Percentiles rank a stretch among this genome's conserved stretches.
Evolutionary conservation across 2,113 vertebrate species (phyloP).

Genomic region (Ophthalmolycus amberensis): DNA sequence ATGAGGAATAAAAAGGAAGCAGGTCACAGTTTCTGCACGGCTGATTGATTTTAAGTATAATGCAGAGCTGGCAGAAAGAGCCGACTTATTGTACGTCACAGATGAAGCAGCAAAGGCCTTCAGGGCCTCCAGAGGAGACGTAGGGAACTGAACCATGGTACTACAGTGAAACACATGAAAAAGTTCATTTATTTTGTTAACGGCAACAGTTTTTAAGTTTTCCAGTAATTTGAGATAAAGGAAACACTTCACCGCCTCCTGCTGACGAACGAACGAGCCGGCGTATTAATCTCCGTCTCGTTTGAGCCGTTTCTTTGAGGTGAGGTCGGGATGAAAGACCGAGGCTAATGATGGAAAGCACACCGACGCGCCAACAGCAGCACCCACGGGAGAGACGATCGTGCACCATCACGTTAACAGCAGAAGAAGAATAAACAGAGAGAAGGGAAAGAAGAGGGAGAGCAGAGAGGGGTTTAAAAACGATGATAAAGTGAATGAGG

Average conservation of each 20-base stretch:
- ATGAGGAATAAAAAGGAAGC: background rate
- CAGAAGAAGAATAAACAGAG: too few species aligned
- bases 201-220: too few species aligned
- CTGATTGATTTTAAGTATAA: background rate
- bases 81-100: conserved; percentile 5
- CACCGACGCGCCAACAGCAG: background rate
- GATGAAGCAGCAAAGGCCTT: conserved; percentile 19
- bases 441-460: background rate
- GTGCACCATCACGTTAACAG: too few species aligned
- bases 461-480: background rate
- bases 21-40: background rate
- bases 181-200: too few species aligned
- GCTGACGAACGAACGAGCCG: too few species aligned
- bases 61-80: background rate
- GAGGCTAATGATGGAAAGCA: background rate
- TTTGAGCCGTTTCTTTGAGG: background rate
- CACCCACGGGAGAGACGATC: background rate
- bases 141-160: background rate
- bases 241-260: too few species aligned
- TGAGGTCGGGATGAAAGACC: background rate
- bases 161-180: too few species aligned
- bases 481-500: background rate
- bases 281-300: background rate
- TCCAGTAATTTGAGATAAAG: too few species aligned
- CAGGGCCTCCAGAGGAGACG: background rate